These are phyloP conservation scores for Proteles cristata DNA, from an alignment of 2,113 vertebrate species.

Conservation along the genomic window DNA sequence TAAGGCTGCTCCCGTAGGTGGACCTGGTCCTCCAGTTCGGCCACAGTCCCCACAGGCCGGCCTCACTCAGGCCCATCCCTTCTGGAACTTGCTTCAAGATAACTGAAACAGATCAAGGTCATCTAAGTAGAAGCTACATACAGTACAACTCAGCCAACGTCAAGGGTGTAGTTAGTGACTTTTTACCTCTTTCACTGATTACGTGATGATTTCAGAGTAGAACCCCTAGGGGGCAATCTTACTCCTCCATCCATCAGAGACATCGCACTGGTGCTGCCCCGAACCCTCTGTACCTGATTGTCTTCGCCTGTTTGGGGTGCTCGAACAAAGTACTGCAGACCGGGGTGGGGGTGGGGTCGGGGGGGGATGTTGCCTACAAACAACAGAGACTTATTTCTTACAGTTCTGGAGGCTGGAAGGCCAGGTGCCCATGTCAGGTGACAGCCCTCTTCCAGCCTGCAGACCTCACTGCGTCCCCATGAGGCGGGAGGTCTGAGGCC, in stretches of 20 bases:
- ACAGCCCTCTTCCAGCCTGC: no score
- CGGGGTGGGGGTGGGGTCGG: neutral
- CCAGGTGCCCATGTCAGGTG: neutral
- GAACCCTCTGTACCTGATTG: neutral
- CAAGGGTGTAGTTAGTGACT: neutral
- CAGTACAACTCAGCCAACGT: neutral
- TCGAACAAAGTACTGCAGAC: no score
- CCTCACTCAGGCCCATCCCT: no score
- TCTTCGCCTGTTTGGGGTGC: neutral
- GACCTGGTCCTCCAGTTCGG: accelerated
- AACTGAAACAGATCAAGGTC: neutral
- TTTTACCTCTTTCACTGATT: neutral
- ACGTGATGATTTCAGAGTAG: neutral
- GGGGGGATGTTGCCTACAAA: neutral
- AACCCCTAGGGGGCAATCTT: constrained; percentile 62
- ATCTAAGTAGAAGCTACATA: neutral
- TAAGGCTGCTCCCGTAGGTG: neutral
- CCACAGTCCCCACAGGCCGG: no score
- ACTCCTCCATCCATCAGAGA: neutral
- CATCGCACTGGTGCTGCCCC: neutral
- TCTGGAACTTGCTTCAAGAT: neutral
- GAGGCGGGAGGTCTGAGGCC: accelerated
- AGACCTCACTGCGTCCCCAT: neutral
- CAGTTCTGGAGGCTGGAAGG: neutral
- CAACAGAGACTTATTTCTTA: neutral